Conservation (phyloP, 2,888 invertebrate species). For the Drosophila parthenogenetica region DNA sequence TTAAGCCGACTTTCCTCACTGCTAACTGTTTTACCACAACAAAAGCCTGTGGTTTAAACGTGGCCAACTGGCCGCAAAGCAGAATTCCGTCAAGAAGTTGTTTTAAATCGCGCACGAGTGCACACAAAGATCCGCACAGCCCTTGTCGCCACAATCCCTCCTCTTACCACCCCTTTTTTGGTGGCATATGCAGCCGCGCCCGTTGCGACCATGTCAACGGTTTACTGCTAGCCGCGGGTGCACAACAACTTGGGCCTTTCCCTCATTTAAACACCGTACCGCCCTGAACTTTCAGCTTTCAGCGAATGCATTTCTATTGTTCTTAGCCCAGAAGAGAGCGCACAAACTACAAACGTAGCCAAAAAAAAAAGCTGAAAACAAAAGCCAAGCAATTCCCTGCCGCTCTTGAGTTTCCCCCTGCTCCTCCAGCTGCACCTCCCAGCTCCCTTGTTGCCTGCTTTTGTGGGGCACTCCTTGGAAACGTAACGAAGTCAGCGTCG, state of each 20-base stretch:
- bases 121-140: slow-evolving; percentile 43
- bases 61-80: slow-evolving; percentile 60
- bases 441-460: slow-evolving; percentile 34
- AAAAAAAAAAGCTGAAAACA: slow-evolving; percentile 20
- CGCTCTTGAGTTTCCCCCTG: background rate
- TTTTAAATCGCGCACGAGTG: slow-evolving; percentile 73
- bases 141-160: slow-evolving; percentile 4
- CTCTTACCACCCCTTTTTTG: background rate
- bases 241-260: slow-evolving; percentile 32
- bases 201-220: slow-evolving; percentile 64
- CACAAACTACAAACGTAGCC: slow-evolving; percentile 26
- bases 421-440: background rate
- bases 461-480: slow-evolving; percentile 77
- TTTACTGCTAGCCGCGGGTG: slow-evolving; percentile 58
- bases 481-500: slow-evolving; percentile 73
- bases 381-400: slow-evolving; percentile 25
- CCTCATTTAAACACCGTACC: slow-evolving; percentile 21
- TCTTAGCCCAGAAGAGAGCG: slow-evolving; percentile 34
- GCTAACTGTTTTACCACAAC: slow-evolving; percentile 71
- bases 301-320: slow-evolving; percentile 28
- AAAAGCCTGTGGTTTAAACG: slow-evolving; percentile 49
- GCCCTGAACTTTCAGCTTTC: slow-evolving; percentile 23
- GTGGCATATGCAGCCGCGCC: slow-evolving; percentile 55
- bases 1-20: slow-evolving; percentile 44
- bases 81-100: slow-evolving; percentile 69